Evolutionary conservation across 2,888 invertebrate genomes (phyloP).

Genomic region (Xanthorhoe designata): DNA sequence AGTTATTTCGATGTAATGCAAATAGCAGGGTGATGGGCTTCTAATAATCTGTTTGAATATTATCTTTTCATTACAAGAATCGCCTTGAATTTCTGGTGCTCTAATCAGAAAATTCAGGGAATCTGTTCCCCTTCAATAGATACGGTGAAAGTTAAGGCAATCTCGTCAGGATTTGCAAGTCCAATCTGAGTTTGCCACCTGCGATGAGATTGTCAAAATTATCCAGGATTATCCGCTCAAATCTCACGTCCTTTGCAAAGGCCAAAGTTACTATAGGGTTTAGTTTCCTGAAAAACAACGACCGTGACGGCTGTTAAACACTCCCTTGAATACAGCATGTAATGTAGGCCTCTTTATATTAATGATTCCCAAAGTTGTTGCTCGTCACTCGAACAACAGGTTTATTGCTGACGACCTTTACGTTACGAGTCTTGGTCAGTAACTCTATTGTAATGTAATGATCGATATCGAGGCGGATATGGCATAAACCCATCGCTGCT

Average conservation of each 20-base stretch:
- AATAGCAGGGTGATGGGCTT: background rate
- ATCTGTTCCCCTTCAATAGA: conserved; percentile 27
- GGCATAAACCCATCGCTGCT: background rate
- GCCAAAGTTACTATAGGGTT: conserved; percentile 21
- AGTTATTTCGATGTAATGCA: background rate
- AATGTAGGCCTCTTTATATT: background rate
- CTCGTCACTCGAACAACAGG: background rate
- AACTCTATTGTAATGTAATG: background rate
- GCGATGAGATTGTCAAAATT: conserved; percentile 37
- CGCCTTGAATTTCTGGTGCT: conserved; percentile 4
- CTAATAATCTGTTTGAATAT: conserved; percentile 5
- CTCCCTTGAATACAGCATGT: background rate
- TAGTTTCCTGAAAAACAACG: background rate
- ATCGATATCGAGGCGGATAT: too few species aligned
- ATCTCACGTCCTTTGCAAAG: conserved; percentile 27
- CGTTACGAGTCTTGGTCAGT: background rate
- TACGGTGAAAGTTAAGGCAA: conserved; percentile 30
- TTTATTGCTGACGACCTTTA: background rate
- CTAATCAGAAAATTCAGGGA: conserved; percentile 28
- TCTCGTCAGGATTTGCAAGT: conserved; percentile 33
- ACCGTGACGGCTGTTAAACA: background rate
- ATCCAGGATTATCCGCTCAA: conserved; percentile 34
- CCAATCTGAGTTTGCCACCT: conserved; percentile 34
- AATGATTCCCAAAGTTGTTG: too few species aligned
- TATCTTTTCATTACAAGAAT: conserved; percentile 9